Base-by-base conservation (phyloP, 2,113 vertebrate species). In the Vombatus ursinus region DNA sequence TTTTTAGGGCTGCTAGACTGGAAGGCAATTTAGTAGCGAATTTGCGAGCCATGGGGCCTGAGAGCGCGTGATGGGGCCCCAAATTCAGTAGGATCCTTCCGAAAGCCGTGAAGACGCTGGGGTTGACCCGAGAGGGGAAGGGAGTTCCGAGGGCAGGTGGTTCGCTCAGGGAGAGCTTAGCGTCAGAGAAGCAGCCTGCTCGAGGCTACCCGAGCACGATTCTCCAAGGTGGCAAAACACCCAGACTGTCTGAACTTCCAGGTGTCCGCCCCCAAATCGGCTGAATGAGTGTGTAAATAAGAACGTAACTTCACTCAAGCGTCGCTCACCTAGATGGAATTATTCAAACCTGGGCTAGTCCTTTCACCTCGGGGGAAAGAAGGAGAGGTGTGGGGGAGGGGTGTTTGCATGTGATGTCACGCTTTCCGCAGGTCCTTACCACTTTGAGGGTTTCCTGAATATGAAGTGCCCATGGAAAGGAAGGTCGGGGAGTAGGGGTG, bases 381-480 rank as follows among this genome's bases (percentile, higher is more conserved):
- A 91, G 92, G n/a, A 28, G 96, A 97, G 98, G 96, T 94, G 94
- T 95, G 96, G 68, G 68, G 16, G 96, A 96, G 14, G 12, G 61
- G 37, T 12, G 96, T 96, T 92, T 96, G 96, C 90, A 95, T 4
- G 53, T 98, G 98, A 97, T 98, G 98, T 98, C 98, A 98, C 97
- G 68, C 97, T 98, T 98, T 98, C 98, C 98, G 98, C 97, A 97
- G 95, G 95, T 91, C 77, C 92, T 2, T 92, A 94, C 92, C 96
- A 97, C 97, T 98, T 97, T 91, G 92, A 97, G 98, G 96, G 94
- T 98, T 98, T 98, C 98, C 98, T 98, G 98, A 96, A 90, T 97
- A 90, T 97, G 93, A 97, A 98, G 98, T 96, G 95, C 90, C 31
- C 25, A 11, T 93, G 95, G 95, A 96, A 97, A 57, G 68, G 0